Conservation (phyloP, 2,888 invertebrate genomes). For the Agrochola circellaris region DNA sequence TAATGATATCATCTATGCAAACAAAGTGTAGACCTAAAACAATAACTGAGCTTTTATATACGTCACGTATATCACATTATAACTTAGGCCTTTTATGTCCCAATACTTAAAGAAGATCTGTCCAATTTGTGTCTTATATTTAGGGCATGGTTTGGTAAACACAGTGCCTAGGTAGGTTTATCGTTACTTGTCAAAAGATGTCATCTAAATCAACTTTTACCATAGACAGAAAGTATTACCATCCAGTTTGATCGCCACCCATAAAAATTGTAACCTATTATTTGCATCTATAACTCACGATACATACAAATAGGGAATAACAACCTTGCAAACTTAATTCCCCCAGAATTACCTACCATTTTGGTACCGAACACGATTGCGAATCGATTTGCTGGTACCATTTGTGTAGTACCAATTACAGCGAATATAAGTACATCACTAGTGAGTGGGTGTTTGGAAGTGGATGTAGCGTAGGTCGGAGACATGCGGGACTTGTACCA, state of each 20-base stretch:
- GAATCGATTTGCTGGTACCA: conserved; percentile 33
- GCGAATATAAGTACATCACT: conserved; percentile 50
- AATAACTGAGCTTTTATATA: background rate
- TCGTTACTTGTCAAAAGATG: background rate
- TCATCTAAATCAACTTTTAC: background rate
- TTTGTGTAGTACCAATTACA: conserved; percentile 40
- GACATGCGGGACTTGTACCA: conserved; percentile 43
- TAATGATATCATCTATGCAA: conserved; percentile 4
- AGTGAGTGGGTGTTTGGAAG: conserved; percentile 61
- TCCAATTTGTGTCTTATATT: background rate
- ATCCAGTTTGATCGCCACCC: background rate
- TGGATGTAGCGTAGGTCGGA: conserved; percentile 59
- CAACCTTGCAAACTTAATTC: conserved; percentile 18
- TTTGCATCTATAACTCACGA: conserved; percentile 13
- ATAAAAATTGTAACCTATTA: background rate
- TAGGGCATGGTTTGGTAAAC: background rate
- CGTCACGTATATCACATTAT: background rate
- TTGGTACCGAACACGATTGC: conserved; percentile 23
- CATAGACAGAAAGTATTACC: background rate
- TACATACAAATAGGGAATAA: conserved; percentile 1
- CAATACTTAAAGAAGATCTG: background rate
- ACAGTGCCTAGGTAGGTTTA: background rate
- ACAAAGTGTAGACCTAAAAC: background rate
- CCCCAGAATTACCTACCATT: conserved; percentile 32
- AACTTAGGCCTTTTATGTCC: background rate